Conservation (phyloP, 2,113 vertebrate species). For the Apaloderma vittatum region DNA sequence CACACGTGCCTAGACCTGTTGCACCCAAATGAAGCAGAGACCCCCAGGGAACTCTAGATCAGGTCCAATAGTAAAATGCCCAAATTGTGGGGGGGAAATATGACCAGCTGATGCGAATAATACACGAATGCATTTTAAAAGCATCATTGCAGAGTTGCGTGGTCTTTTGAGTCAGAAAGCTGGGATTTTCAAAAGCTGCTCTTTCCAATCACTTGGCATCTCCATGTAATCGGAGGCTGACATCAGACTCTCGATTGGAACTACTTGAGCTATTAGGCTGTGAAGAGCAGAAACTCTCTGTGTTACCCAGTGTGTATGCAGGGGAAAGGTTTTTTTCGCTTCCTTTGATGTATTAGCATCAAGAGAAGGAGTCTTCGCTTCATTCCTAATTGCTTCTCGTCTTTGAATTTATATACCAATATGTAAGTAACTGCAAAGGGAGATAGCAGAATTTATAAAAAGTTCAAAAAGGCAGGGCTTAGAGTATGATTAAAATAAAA, state of each 20-base stretch:
- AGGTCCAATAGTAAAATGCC: background rate
- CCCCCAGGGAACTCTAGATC: background rate
- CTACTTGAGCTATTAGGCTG: conserved; percentile 61
- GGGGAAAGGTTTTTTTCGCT: conserved; percentile 20
- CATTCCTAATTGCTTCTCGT: conserved; percentile 60
- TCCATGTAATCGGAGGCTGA: conserved; percentile 46
- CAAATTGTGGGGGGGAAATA: background rate
- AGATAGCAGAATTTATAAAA: conserved; percentile 70
- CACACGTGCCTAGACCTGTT: background rate
- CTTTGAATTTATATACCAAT: conserved; percentile 73
- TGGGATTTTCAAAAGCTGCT: conserved; percentile 22
- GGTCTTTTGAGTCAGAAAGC: conserved; percentile 18
- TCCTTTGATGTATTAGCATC: conserved; percentile 68
- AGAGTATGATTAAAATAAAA: conserved; percentile 70
- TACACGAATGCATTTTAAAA: background rate
- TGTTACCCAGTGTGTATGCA: conserved; percentile 20
- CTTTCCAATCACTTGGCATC: conserved; percentile 55
- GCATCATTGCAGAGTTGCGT: background rate
- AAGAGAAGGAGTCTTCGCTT: conserved; percentile 61
- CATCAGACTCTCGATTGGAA: conserved; percentile 55
- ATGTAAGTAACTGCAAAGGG: conserved; percentile 70
- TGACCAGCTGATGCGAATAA: background rate
- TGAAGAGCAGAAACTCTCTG: conserved; percentile 65
- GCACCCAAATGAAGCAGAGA: background rate
- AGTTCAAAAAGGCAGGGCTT: conserved; percentile 71